Percentiles rank a stretch among this genome's conserved stretches.
Conservation (phyloP, 2,888 invertebrate genomes). For the Tanypteryx hageni region DNA sequence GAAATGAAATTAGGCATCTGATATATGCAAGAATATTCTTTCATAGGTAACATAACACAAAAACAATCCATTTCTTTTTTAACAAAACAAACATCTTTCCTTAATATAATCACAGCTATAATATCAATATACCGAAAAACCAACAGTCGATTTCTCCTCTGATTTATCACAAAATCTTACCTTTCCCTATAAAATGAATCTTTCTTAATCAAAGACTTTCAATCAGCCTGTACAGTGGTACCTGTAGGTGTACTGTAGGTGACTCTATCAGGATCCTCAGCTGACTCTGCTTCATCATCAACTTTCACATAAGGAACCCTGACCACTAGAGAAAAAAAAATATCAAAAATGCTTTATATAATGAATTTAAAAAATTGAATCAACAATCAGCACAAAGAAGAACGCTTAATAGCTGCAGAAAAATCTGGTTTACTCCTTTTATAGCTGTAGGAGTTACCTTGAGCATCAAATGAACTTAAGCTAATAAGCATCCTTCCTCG, state of each 20-base stretch:
- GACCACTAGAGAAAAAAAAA: not conserved
- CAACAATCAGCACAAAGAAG: not conserved
- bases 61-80: not conserved
- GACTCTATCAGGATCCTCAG: not conserved
- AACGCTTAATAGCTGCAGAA: too few relatives aligned
- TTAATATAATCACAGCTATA: not conserved
- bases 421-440: too few relatives aligned
- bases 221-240: not conserved
- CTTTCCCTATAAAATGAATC: not conserved
- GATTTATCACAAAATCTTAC: not conserved
- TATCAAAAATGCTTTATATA: not conserved
- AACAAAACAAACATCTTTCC: not conserved
- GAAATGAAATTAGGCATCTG: too few relatives aligned
- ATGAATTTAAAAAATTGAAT: not conserved
- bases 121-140: not conserved
- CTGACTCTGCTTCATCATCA: not conserved
- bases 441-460: too few relatives aligned
- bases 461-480: too few relatives aligned
- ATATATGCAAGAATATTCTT: too few relatives aligned
- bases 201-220: not conserved
- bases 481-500: too few relatives aligned
- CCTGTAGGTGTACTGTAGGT: too few relatives aligned
- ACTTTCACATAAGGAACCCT: not conserved
- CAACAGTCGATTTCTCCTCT: not conserved
- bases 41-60: too few relatives aligned